These are phyloP conservation scores for Aethina tumida DNA, from an alignment of 1,140 invertebrate genomes.

Conservation along the genomic window DNA sequence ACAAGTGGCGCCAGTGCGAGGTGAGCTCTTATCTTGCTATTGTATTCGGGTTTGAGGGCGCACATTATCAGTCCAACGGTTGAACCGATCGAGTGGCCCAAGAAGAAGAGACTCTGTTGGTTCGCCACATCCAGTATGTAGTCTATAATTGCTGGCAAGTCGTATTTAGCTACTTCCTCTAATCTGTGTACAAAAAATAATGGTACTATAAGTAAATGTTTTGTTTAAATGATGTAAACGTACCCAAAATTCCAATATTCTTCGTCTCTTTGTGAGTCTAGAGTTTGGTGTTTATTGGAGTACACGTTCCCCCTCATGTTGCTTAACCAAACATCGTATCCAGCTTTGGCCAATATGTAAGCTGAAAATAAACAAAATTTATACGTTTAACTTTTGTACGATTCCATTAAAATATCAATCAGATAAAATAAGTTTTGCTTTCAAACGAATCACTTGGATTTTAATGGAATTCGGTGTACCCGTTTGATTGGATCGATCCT, in stretches of 20 bases:
- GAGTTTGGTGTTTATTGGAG: conserved; percentile 21
- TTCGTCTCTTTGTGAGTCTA: conserved; percentile 29
- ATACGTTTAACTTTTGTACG: not conserved
- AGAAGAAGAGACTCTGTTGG: conserved; percentile 41
- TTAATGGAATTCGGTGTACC: no score
- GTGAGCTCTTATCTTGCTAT: conserved; percentile 39
- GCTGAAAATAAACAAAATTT: conserved; percentile 14
- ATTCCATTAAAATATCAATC: not conserved
- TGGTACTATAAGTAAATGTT: not conserved
- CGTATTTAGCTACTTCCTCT: conserved; percentile 40
- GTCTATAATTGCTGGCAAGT: conserved; percentile 49
- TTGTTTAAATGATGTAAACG: conserved; percentile 3
- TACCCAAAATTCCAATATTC: conserved; percentile 43
- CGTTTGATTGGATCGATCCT: no score
- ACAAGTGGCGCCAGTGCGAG: conserved; percentile 46
- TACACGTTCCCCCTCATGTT: conserved; percentile 62
- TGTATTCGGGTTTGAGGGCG: conserved; percentile 42
- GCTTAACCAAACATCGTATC: conserved; percentile 50
- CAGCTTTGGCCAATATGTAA: conserved; percentile 30
- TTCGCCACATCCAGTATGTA: conserved; percentile 43
- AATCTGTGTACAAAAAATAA: conserved; percentile 21
- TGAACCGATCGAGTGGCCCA: conserved; percentile 53
- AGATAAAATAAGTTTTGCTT: not conserved
- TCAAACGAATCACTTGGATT: no score
- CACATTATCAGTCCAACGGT: conserved; percentile 38